Conservation (phyloP, 92 coral and sea anemone species). For the Parazoanthus atlanticus region DNA sequence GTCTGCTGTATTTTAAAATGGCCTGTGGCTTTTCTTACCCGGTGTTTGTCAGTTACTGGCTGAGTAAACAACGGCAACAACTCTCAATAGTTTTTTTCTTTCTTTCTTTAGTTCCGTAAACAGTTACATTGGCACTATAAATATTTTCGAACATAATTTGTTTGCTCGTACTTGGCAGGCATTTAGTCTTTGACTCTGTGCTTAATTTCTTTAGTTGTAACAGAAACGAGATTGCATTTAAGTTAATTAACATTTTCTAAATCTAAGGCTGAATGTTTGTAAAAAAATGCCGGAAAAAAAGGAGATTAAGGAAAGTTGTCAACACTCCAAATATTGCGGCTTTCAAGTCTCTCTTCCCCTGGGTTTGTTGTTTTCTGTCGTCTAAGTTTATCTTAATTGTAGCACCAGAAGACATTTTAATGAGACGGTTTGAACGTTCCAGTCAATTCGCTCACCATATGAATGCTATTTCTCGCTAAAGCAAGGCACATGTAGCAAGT, state of each 20-base stretch:
- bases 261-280: no score
- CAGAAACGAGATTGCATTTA: no score
- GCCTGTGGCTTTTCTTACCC: no score
- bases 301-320: constrained; percentile 10
- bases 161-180: not conserved
- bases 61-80: not conserved
- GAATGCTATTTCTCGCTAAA: not conserved
- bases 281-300: not conserved
- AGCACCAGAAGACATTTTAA: not conserved
- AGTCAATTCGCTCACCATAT: not conserved
- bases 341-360: not conserved
- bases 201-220: not conserved
- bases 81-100: not conserved
- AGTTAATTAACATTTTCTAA: no score
- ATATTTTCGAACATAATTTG: not conserved
- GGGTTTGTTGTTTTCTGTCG: constrained; percentile 19
- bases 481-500: not conserved
- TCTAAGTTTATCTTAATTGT: not conserved
- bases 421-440: not conserved
- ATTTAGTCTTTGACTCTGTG: not conserved
- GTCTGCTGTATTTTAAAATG: no score
- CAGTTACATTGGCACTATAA: not conserved
- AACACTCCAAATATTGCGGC: not conserved
- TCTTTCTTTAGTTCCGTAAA: not conserved
- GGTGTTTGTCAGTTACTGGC: no score